Base-by-base conservation (phyloP, 2,888 invertebrate genomes). In the Frankliniella fusca region DNA sequence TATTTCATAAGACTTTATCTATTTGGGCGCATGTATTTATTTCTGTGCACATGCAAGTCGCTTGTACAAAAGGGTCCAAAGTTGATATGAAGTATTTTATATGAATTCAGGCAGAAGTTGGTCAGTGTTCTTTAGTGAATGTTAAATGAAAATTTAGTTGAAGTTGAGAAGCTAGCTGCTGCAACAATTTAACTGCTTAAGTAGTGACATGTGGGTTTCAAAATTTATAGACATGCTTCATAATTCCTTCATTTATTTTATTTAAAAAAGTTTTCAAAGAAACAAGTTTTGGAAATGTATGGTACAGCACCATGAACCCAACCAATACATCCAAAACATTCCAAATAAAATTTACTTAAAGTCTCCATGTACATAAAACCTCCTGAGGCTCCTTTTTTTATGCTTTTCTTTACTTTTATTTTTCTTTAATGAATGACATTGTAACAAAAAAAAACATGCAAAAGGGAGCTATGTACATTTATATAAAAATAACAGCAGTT, bases 281-380 rank as follows among this genome's bases (percentile, higher is more conserved):
- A 20, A 61, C 61, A 61, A 61, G n/a, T n/a, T 61, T 61, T n/a
- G n/a, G 8, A 61, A 18, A 61, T 18, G 18, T 61, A 20, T 20
- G n/a, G 61, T 61, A 61, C 61, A 61, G 38, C 38, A 38, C 38
- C 38, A 38, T 38, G 2, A 38, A 38, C 38, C 38, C 38, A 2
- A 38, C 38, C 38, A 38, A 38, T 38, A 38, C 38, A 61, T 18
- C n/a, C 15, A 61, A 54, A 61, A 61, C 61, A n/a, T 61, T 20
- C 61, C 61, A 61, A 61, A 61, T 61, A 61, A 61, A 61, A 61
- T 61, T 61, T 61, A 61, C 61, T 20, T 61, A 61, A 15, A 61
- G 61, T 61, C 61, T 38, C 38, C 38, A 61, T 18, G 61, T 61
- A 61, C 61, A 61, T 61, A 61, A 61, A 61, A 61, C 61, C 18